phyloP scores from a whole-genome alignment of 2,797 vertebrate genomes.

The Danio choprae region DNA sequence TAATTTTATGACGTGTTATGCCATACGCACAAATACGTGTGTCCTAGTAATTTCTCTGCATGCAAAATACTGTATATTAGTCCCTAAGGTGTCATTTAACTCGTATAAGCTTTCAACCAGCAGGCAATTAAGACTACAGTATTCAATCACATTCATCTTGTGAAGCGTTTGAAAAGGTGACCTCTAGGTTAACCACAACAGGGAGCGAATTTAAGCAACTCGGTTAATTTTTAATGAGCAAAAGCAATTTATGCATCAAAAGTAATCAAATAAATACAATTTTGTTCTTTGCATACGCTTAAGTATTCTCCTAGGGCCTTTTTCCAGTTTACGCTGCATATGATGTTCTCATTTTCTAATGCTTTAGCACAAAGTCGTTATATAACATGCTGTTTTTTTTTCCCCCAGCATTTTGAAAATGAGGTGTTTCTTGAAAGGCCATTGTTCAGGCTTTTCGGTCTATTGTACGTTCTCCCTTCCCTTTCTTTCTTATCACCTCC shows the following conservation, averaged over 20 bases:
- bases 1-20: not conserved
- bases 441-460: constrained; percentile 9
- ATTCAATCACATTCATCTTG: constrained; percentile 10
- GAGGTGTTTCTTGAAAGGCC: not conserved
- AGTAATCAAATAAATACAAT: constrained; percentile 15
- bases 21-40: not conserved
- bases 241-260: constrained; percentile 20
- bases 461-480: not conserved
- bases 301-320: constrained; percentile 15
- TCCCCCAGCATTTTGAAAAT: constrained; percentile 8
- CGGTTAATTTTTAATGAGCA: not conserved
- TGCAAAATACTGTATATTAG: constrained; percentile 8
- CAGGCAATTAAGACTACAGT: not conserved
- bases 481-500: constrained; percentile 34
- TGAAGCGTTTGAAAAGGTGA: constrained; percentile 21
- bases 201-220: not conserved
- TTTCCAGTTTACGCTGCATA: constrained; percentile 30
- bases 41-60: no score
- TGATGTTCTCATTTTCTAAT: constrained; percentile 18
- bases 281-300: constrained; percentile 15
- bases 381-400: not conserved
- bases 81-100: constrained; percentile 33
- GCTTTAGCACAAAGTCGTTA: constrained; percentile 11
- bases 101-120: not conserved
- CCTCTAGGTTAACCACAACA: constrained; percentile 20